Percentiles rank a stretch among this genome's conserved stretches.
Evolutionary conservation across 2,113 vertebrate species (phyloP).

Genomic region (Coturnix japonica): DNA sequence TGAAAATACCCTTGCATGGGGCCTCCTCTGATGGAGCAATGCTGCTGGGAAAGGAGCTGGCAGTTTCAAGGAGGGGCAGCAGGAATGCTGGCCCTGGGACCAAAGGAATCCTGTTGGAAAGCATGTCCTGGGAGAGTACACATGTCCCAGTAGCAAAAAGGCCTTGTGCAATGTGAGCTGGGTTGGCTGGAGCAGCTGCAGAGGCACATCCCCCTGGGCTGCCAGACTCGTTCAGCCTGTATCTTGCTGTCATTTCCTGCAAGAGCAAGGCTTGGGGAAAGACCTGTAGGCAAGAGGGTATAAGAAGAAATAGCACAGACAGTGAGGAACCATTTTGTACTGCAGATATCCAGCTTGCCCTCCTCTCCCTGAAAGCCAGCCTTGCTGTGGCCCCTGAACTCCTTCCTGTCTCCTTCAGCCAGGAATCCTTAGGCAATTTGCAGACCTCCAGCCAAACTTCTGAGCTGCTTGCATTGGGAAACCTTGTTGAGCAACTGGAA

Average conservation of each 20-base stretch:
- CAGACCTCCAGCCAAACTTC: conserved; percentile 86
- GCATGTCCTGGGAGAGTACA: background rate
- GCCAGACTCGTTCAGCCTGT: background rate
- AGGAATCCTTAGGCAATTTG: conserved; percentile 82
- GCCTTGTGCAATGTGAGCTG: conserved; percentile 46
- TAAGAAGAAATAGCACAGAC: background rate
- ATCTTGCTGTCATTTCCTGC: background rate
- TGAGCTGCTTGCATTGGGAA: conserved; percentile 77
- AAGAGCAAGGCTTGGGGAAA: background rate
- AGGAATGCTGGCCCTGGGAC: background rate
- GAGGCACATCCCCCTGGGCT: background rate
- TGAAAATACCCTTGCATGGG: background rate
- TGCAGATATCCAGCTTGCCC: background rate
- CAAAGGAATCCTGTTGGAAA: background rate
- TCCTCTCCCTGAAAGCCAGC: conserved; percentile 13
- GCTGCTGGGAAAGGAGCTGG: background rate
- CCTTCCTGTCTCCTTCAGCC: conserved; percentile 81
- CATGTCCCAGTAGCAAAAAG: background rate
- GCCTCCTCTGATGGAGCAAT: conserved; percentile 21
- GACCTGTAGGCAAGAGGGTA: background rate
- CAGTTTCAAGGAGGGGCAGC: conserved; percentile 21
- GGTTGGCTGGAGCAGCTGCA: background rate
- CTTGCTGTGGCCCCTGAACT: conserved; percentile 5
- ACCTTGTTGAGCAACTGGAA: conserved; percentile 40
- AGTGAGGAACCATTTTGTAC: conserved; percentile 46